Evolutionary conservation across 2,888 invertebrate genomes (phyloP), one percentile per base, ranked within the genome.

Genomic region (Lagria hirta): DNA sequence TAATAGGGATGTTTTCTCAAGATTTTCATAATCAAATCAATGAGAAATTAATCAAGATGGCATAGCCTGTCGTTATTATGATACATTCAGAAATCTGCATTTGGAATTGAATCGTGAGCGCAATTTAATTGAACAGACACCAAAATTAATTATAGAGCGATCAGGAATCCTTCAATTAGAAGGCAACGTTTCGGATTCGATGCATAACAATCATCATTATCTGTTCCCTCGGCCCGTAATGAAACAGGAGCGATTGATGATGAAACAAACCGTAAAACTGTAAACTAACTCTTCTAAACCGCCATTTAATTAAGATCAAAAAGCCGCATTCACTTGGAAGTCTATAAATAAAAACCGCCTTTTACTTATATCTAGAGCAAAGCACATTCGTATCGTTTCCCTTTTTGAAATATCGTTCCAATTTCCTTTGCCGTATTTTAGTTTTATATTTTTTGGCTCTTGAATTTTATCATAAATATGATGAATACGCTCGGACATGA

Each of bases 381-480:
- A 20, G 32, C 23, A 28, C 29, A 30, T 22, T 17, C 27, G 28
- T 20, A 28, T 21, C 28, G 17, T 15, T 8, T 23, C 29, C 16
- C 22, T 44, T 50, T 50, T 52, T 58, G 53, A 60, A 57, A 60
- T 58, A 61, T 60, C 55, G 60, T 58, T 63, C 60, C 60, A 58
- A 61, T 63, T 61, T 61, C 59, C 57, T 56, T 41, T 34, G 36
- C 48, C 52, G 49, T 49, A 57, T 58, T 56, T 60, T 59, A 48
- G 10, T n/a, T n/a, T n/a, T n/a, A 3, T 38, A 16, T 38, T 38
- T 54, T 60, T 52, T 52, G n/a, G n/a, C n/a, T n/a, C n/a, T n/a
- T n/a, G n/a, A n/a, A n/a, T n/a, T n/a, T n/a, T n/a, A n/a, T n/a
- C 49, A 35, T 47, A 8, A 14, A 5, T 10, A 49, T 59, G 62